phyloP scores from a whole-genome alignment of 1,140 invertebrate genomes.

The Aradophagus sp. region DNA sequence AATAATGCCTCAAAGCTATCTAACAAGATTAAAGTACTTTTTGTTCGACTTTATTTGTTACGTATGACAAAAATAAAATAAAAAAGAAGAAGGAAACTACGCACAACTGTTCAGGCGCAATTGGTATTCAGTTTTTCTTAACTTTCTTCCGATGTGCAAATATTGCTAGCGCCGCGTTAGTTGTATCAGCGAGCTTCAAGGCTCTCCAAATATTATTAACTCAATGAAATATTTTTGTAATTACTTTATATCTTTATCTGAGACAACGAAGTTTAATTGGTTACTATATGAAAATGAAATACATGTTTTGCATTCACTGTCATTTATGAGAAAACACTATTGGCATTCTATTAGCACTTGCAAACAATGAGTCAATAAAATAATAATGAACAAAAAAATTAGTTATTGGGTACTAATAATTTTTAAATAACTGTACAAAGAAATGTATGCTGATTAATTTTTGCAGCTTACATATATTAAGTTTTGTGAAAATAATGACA shows the following conservation, averaged over 20 bases:
- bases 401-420: no score
- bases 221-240: slow-evolving; percentile 15
- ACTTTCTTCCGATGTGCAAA: not conserved
- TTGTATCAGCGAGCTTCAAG: slow-evolving; percentile 9
- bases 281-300: no score
- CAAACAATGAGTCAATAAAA: slow-evolving; percentile 12
- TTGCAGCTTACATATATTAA: no score
- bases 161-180: slow-evolving; percentile 14
- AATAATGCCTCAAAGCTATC: slow-evolving; percentile 49
- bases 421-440: slow-evolving; percentile 6
- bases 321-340: slow-evolving; percentile 32
- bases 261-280: no score
- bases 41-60: no score
- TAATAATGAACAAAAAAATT: slow-evolving; percentile 9
- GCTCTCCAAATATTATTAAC: slow-evolving; percentile 39
- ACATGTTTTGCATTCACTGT: slow-evolving; percentile 34
- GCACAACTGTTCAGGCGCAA: slow-evolving; percentile 21
- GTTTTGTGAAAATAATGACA: no score
- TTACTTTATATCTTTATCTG: no score
- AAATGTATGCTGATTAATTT: no score
- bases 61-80: slow-evolving; percentile 4
- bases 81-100: slow-evolving; percentile 16
- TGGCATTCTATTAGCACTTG: slow-evolving; percentile 27
- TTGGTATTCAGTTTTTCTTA: slow-evolving; percentile 1
- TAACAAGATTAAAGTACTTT: slow-evolving; percentile 22